Percentiles rank a stretch among this genome's conserved stretches.
phyloP scores from a whole-genome alignment of 2,888 invertebrate species.

The Lepidonotus clava region DNA sequence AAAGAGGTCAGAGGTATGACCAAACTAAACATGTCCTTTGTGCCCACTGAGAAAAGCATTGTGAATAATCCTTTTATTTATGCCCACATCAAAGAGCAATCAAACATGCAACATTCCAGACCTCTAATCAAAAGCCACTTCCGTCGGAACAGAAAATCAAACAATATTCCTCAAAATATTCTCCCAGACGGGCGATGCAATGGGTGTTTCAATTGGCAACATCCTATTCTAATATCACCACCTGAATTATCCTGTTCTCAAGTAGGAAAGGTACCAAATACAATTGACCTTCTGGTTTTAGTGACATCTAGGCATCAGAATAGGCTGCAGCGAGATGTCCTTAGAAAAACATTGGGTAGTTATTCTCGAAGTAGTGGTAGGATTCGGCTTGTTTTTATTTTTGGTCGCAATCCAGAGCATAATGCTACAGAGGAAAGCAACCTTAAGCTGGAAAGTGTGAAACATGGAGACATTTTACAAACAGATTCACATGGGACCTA shows the following conservation, averaged over 20 bases:
- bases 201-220: background rate
- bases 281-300: background rate
- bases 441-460: background rate
- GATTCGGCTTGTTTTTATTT: background rate
- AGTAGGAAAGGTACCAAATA: background rate
- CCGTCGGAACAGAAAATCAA: no score
- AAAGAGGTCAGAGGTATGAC: no score
- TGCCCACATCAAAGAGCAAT: no score
- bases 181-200: background rate
- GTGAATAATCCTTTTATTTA: no score
- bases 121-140: no score
- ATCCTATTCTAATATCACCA: background rate
- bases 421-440: background rate
- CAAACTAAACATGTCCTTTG: no score
- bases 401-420: background rate
- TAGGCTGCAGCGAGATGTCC: background rate
- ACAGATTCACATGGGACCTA: background rate
- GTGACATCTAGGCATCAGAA: background rate
- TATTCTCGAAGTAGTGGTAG: background rate
- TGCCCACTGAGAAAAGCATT: no score
- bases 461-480: background rate
- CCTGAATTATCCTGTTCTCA: background rate
- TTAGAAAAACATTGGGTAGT: background rate
- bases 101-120: no score
- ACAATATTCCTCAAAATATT: no score